phyloP scores from a whole-genome alignment of 2,888 invertebrate genomes.

The Macroteleia sp. region DNA sequence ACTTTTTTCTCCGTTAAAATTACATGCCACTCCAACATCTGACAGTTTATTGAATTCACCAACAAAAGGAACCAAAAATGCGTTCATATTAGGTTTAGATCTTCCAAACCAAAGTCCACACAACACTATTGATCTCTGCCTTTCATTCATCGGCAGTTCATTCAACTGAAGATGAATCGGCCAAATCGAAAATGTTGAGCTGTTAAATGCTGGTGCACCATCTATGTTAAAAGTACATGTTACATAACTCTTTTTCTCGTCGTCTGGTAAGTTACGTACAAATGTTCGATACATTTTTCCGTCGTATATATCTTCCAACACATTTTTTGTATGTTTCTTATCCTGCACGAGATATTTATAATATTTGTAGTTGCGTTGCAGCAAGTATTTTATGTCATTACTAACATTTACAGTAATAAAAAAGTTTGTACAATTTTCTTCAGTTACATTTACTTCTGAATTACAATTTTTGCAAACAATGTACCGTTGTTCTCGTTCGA shows the following conservation, averaged over 20 bases:
- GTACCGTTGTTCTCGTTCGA: background rate
- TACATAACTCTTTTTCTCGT: background rate
- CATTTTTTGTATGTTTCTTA: background rate
- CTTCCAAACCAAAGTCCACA: background rate
- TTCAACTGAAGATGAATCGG: background rate
- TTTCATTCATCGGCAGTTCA: background rate
- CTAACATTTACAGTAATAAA: background rate
- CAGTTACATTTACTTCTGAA: background rate
- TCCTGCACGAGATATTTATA: background rate
- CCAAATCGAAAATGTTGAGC: background rate
- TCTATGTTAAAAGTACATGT: background rate
- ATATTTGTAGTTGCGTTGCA: background rate
- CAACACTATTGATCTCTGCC: background rate
- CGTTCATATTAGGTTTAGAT: background rate
- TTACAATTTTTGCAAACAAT: background rate
- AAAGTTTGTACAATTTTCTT: background rate
- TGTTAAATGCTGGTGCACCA: background rate
- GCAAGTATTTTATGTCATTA: background rate
- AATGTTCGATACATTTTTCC: conserved; percentile 2
- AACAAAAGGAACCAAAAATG: background rate
- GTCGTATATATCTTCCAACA: background rate
- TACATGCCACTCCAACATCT: background rate
- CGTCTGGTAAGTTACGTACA: conserved; percentile 7
- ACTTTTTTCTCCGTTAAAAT: no score
- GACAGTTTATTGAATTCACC: background rate